Conservation (phyloP, 2,113 vertebrate genomes). For the Climacteris rufus region DNA sequence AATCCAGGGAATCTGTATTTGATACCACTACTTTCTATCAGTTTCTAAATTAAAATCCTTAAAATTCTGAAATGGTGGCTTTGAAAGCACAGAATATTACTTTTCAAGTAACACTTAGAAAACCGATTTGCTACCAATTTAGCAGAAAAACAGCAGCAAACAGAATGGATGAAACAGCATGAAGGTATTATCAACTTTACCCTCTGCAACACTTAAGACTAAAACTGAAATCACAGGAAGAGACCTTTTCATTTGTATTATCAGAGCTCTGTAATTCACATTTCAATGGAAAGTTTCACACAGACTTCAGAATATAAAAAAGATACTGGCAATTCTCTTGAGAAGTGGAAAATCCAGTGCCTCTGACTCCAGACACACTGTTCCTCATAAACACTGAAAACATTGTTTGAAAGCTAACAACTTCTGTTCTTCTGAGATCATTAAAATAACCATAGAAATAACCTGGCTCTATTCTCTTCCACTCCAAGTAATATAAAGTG, state of each 20-base stretch:
- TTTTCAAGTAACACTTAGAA: neutral
- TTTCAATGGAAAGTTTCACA: neutral
- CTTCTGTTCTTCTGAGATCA: neutral
- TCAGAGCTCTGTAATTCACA: neutral
- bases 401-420: neutral
- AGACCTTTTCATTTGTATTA: neutral
- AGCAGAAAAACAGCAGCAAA: neutral
- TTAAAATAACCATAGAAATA: neutral
- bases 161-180: neutral
- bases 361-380: neutral
- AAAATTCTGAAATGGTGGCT: neutral
- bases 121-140: neutral
- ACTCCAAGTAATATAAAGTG: neutral
- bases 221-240: neutral
- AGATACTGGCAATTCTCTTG: neutral
- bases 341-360: neutral
- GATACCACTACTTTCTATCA: neutral
- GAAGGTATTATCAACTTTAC: neutral
- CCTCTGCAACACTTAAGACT: neutral
- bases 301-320: neutral
- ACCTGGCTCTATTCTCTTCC: neutral
- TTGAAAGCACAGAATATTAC: neutral
- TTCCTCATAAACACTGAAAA: neutral
- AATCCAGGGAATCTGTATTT: neutral
- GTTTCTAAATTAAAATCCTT: neutral